phyloP scores from a whole-genome alignment of 2,113 vertebrate species.

The Grantiella picta region DNA sequence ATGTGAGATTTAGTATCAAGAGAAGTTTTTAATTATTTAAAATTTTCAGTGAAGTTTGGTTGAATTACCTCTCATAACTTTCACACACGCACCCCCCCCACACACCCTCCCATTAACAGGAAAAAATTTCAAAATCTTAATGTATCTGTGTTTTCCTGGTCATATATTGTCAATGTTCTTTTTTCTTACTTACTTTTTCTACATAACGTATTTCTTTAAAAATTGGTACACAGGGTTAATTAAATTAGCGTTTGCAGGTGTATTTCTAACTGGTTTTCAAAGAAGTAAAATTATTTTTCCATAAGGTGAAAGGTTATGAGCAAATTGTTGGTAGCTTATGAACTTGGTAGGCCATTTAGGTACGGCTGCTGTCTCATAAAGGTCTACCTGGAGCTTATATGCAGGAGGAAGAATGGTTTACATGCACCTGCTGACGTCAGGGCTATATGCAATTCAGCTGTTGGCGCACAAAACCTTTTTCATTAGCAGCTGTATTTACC shows the following conservation, averaged over 20 bases:
- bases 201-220: rapidly evolving
- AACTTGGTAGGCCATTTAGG: neutral
- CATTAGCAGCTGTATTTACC: slow-evolving; percentile 17
- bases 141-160: neutral
- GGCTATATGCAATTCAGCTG: neutral
- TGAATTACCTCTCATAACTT: neutral
- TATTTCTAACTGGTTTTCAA: neutral
- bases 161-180: neutral
- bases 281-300: neutral
- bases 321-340: neutral
- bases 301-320: neutral
- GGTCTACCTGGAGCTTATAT: neutral
- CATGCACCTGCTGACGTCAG: neutral
- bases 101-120: neutral
- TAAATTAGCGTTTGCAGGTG: neutral
- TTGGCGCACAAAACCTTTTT: neutral
- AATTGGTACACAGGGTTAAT: neutral
- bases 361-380: neutral
- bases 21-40: neutral
- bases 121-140: neutral
- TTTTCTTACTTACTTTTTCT: neutral
- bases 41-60: neutral
- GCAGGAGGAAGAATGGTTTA: neutral
- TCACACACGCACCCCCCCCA: too few relatives aligned
- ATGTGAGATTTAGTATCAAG: neutral